These are phyloP conservation scores for Troides aeacus DNA, from an alignment of 2,888 invertebrate species.

Conservation along the genomic window DNA sequence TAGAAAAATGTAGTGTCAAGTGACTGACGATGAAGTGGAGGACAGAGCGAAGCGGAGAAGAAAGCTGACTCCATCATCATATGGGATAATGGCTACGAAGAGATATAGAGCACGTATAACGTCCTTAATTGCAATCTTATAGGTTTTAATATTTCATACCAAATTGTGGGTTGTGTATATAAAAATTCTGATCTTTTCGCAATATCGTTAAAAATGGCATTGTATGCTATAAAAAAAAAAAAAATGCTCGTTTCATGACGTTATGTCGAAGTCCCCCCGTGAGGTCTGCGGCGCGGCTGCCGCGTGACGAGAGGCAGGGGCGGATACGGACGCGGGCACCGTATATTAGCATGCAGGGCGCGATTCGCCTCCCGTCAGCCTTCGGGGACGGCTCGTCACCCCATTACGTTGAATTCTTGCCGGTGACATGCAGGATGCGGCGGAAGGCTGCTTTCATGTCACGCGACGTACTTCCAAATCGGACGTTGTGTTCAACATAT, in stretches of 20 bases:
- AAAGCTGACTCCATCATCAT: no score
- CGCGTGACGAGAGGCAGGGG: constrained; percentile 17
- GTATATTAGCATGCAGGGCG: constrained; percentile 33
- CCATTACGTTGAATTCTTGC: constrained; percentile 20
- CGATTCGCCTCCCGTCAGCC: constrained; percentile 19
- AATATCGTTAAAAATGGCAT: constrained; percentile 3
- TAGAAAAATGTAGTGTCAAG: no score
- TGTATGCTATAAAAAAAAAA: constrained; percentile 1
- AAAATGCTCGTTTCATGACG: constrained; percentile 6
- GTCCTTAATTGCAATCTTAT: no score
- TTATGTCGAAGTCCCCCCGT: constrained; percentile 6
- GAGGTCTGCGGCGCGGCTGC: constrained; percentile 5
- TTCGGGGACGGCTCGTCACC: constrained; percentile 27
- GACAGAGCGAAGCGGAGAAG: no score
- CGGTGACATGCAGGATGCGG: constrained; percentile 14
- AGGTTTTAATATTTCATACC: no score
- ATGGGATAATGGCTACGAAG: no score
- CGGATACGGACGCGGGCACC: constrained; percentile 18
- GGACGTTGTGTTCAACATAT: background rate
- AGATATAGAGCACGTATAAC: no score
- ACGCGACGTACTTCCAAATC: constrained; percentile 3
- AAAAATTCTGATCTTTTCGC: background rate
- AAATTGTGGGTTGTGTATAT: no score
- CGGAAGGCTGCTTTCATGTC: constrained; percentile 11
- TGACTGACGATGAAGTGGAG: no score